Conservation (phyloP, 2,888 invertebrate genomes). For the Tiliacea aurago region DNA sequence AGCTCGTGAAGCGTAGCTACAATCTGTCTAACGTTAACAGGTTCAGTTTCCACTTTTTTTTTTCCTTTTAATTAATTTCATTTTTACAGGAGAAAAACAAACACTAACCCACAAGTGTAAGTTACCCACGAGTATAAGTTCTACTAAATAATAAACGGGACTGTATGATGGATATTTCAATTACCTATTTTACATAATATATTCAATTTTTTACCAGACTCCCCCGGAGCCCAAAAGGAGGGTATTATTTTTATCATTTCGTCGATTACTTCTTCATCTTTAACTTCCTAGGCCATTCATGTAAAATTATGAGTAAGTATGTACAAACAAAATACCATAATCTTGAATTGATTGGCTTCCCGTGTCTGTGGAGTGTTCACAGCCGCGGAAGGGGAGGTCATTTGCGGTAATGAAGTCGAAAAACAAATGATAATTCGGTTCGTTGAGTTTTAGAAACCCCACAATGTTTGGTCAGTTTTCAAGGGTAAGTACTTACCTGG, state of each 20-base stretch:
- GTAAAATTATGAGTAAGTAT: background rate
- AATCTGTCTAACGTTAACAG: background rate
- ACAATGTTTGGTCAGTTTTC: constrained; percentile 52
- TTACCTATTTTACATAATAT: no score
- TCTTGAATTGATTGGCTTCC: constrained; percentile 25
- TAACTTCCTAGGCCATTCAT: background rate
- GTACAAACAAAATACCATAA: constrained; percentile 16
- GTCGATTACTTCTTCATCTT: background rate
- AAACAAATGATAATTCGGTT: constrained; percentile 51
- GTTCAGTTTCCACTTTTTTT: background rate
- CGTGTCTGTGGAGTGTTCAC: constrained; percentile 20
- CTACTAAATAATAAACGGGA: background rate
- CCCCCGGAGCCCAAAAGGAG: no score
- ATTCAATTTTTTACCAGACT: no score
- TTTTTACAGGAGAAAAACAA: background rate
- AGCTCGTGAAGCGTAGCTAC: background rate
- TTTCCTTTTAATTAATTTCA: background rate
- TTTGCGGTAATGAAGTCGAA: constrained; percentile 48
- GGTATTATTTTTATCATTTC: no score
- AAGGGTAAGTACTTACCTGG: constrained; percentile 13
- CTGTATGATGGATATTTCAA: background rate
- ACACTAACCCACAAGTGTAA: background rate
- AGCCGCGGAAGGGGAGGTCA: constrained; percentile 29
- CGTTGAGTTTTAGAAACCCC: constrained; percentile 38
- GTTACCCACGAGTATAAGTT: no score